A percentile compares a stretch with the other conserved stretches of the same genome.
Conservation (phyloP, 2,888 invertebrate genomes). For the Lasioglossum marginatum region DNA sequence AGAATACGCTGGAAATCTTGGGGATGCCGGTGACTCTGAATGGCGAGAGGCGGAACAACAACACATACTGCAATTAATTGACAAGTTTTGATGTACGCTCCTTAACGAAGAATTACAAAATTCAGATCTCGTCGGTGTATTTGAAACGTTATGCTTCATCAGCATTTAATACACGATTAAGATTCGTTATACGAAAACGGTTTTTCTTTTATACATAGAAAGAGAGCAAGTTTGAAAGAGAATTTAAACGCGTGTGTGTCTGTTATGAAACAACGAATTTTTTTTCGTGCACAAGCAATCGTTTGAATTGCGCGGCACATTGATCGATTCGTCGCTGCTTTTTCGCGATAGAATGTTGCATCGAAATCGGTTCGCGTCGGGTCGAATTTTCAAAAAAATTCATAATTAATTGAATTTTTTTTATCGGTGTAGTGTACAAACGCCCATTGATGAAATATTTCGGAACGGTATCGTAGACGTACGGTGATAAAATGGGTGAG, state of each 20-base stretch:
- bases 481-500: constrained; percentile 61
- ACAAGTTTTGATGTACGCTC: constrained; percentile 91
- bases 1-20: constrained; percentile 98
- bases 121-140: constrained; percentile 17
- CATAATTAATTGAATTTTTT: constrained; percentile 9
- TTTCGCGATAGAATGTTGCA: background rate
- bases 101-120: constrained; percentile 33
- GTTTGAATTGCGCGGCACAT: constrained; percentile 33
- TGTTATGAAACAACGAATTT: constrained; percentile 9
- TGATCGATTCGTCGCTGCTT: constrained; percentile 27
- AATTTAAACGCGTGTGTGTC: constrained; percentile 27
- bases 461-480: constrained; percentile 37
- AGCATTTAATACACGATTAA: constrained; percentile 17
- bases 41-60: constrained; percentile 96
- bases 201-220: constrained; percentile 32
- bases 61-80: constrained; percentile 95
- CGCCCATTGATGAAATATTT: constrained; percentile 48
- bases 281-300: background rate
- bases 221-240: constrained; percentile 20
- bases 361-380: constrained; percentile 23
- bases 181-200: constrained; percentile 5
- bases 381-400: constrained; percentile 39
- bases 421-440: background rate
- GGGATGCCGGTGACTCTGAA: constrained; percentile 93
- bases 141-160: constrained; percentile 19